These are phyloP conservation scores for Sphenopsis melanotis DNA, from an alignment of 2,797 vertebrate genomes.

Conservation along the genomic window DNA sequence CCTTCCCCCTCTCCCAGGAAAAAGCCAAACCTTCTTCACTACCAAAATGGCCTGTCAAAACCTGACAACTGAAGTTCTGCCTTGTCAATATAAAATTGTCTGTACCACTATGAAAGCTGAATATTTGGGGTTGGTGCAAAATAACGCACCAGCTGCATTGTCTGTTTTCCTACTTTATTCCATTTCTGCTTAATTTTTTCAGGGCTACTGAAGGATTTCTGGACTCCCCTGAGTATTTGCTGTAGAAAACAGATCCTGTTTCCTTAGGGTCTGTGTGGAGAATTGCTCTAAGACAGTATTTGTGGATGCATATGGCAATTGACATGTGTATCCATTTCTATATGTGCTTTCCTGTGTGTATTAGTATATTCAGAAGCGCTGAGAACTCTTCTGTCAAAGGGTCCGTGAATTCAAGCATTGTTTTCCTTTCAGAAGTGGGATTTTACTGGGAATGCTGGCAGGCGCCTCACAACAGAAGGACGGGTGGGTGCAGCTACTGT, in stretches of 20 bases:
- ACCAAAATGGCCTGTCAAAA: slow-evolving; percentile 67
- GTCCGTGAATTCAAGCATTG: slow-evolving; percentile 48
- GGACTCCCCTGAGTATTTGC: background rate
- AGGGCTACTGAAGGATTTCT: slow-evolving; percentile 47
- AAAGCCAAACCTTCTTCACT: slow-evolving; percentile 61
- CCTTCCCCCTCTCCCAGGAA: slow-evolving; percentile 53
- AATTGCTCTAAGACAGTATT: background rate
- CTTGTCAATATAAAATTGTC: slow-evolving; percentile 62
- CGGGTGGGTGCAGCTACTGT: slow-evolving; percentile 67
- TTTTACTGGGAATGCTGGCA: slow-evolving; percentile 67
- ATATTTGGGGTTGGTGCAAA: slow-evolving; percentile 57
- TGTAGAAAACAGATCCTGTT: slow-evolving; percentile 16
- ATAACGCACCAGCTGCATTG: slow-evolving; percentile 61
- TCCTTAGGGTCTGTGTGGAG: background rate
- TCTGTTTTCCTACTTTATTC: slow-evolving; percentile 42
- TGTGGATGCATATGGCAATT: background rate
- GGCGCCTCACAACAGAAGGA: slow-evolving; percentile 52
- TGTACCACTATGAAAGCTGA: slow-evolving; percentile 45
- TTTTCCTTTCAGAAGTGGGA: slow-evolving; percentile 60
- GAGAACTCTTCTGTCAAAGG: slow-evolving; percentile 55
- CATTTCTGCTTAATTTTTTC: slow-evolving; percentile 41
- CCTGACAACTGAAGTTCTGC: slow-evolving; percentile 63
- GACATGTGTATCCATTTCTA: background rate
- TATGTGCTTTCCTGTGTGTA: background rate
- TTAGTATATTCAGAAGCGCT: background rate